Percentiles rank a stretch among this genome's conserved stretches.
Conservation (phyloP, 2,113 vertebrate genomes). For the Turnix velox region DNA sequence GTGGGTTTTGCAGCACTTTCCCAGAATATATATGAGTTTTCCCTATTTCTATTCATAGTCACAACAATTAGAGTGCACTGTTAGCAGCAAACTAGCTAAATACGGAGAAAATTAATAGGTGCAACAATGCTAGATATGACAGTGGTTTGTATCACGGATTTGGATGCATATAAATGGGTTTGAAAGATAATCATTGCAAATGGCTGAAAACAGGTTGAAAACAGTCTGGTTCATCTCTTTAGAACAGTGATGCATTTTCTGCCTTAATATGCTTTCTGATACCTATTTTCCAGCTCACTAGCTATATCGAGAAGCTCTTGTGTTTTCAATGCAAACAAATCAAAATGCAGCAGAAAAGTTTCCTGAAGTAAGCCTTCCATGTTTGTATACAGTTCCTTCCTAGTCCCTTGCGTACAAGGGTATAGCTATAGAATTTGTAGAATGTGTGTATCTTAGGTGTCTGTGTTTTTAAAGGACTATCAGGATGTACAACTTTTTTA, state of each 20-base stretch:
- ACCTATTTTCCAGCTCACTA: neutral
- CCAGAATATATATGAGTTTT: neutral
- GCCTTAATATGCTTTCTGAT: neutral
- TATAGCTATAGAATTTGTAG: neutral
- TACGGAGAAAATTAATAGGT: neutral
- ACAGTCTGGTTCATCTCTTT: neutral
- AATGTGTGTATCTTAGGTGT: fast-evolving
- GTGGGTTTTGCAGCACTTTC: neutral
- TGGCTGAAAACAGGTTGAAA: neutral
- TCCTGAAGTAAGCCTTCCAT: neutral
- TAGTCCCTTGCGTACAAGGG: neutral
- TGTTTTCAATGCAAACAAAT: slow-evolving; percentile 18
- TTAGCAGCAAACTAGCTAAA: neutral
- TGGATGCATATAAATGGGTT: neutral
- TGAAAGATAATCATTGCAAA: neutral
- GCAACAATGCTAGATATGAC: neutral
- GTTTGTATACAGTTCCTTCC: neutral
- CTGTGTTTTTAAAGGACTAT: neutral
- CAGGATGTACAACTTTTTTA: neutral
- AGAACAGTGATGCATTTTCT: neutral
- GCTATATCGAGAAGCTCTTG: neutral
- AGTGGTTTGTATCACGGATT: neutral
- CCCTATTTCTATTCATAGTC: neutral
- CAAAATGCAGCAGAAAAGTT: neutral
- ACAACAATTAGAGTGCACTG: neutral